These are phyloP conservation scores for roundworm (Caenorhabditis elegans) DNA, from an alignment of 1,140 invertebrate species.

Conservation along the genomic window DNA sequence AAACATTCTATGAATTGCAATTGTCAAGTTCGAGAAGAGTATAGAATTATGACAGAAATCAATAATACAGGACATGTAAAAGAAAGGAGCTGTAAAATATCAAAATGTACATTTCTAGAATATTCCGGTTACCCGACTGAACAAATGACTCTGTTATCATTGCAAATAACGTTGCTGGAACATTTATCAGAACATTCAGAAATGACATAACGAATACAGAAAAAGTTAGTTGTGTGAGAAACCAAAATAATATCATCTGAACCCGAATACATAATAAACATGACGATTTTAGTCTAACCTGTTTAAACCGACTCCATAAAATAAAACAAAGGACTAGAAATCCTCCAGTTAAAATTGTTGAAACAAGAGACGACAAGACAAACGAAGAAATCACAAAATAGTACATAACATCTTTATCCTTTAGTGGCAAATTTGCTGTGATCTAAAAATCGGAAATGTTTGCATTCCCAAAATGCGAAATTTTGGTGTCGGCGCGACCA, in stretches of 20 bases:
- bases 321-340: background rate
- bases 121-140: background rate
- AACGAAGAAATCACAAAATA: background rate
- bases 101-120: background rate
- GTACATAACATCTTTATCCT: background rate
- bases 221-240: background rate
- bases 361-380: background rate
- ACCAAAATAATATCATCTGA: background rate
- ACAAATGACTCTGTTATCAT: background rate
- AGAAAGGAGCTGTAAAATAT: background rate
- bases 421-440: background rate
- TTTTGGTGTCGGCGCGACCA: too few relatives aligned
- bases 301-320: background rate
- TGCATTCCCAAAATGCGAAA: too few relatives aligned
- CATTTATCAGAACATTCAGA: background rate
- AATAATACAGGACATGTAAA: background rate
- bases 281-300: background rate
- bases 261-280: background rate
- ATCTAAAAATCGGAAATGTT: background rate
- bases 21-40: background rate
- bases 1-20: background rate
- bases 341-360: background rate
- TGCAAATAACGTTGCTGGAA: background rate
- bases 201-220: background rate
- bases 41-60: background rate